These are phyloP conservation scores for Austrolebias charrua DNA, from an alignment of 2,797 vertebrate genomes.

Conservation along the genomic window DNA sequence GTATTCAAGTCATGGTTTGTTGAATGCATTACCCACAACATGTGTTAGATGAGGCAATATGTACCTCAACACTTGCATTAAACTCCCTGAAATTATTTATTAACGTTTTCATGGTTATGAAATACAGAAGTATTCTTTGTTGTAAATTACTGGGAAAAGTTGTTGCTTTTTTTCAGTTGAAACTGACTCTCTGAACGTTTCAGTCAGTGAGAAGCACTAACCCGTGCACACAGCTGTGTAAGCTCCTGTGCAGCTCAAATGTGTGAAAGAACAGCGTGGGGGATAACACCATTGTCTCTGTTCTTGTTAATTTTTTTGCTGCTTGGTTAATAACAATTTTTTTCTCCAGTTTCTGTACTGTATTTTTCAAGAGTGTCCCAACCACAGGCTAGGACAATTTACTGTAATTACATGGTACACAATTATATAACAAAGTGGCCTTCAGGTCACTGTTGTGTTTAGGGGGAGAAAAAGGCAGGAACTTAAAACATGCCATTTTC, in stretches of 20 bases:
- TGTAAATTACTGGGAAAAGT: neutral
- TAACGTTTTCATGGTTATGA: neutral
- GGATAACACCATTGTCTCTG: neutral
- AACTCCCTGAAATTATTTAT: neutral
- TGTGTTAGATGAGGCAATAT: constrained; percentile 1
- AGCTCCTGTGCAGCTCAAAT: neutral
- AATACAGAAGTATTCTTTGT: neutral
- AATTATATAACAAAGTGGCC: too few species aligned
- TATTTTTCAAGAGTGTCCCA: neutral
- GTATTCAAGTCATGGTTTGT: constrained; percentile 53
- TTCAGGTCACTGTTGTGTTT: too few species aligned
- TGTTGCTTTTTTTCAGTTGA: neutral
- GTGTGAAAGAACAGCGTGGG: neutral
- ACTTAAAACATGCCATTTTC: neutral
- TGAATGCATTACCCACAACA: constrained; percentile 2
- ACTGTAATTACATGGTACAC: too few species aligned
- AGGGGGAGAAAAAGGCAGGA: too few species aligned
- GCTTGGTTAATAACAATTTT: neutral
- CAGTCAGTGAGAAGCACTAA: constrained; percentile 1
- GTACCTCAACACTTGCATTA: neutral
- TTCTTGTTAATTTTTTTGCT: neutral
- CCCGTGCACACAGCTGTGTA: neutral
- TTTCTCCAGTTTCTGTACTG: neutral
- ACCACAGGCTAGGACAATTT: neutral
- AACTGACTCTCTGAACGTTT: neutral